Evolutionary conservation across 2,113 vertebrate species (phyloP), one percentile per base, ranked within the genome.

Genomic region (Apus apus): DNA sequence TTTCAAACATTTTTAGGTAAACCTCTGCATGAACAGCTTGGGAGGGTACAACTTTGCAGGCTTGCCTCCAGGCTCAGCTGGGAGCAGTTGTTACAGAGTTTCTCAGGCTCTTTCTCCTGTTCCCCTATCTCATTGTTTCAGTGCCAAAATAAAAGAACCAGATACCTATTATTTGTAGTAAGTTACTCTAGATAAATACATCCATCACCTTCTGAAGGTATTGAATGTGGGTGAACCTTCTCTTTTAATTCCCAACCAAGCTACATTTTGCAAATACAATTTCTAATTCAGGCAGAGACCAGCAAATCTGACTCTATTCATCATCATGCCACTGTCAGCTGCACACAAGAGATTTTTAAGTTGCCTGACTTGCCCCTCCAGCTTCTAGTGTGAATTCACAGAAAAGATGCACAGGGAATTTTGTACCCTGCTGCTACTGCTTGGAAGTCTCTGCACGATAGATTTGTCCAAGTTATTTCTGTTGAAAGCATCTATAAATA

Each of bases 391-490:
- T 34, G 27, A 29, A 67, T 51, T 50, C n/a, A 56, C 22, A 64
- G 53, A 43, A 74, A 64, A 75, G 70, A 81, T 15, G 57, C 30
- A 54, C 10, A 50, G 26, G 60, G 64, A 80, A 32, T 6, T 61
- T 73, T 94, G 87, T 66, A 72, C 70, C 70, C 77, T 93, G 53
- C 65, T 94, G 68, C 54, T 77, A 22, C 61, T 74, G 32, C 83
- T 90, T 93, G 53, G 61, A 81, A 95, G 70, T 78, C 76, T 92
- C 61, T 85, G 61, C 86, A 40, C 6, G 53, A 16, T 53, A 53
- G 26, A 91, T 91, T 78, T 89, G 80, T 91, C 86, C 61, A 84
- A 90, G 91, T 87, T 95, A 97, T 93, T 97, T 95, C 84, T 92
- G 89, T 81, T 94, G 78, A 84, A 94, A 86, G 26, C 48, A 34